Percentiles rank a stretch among this genome's conserved stretches.
phyloP scores from a whole-genome alignment of 1,140 invertebrate genomes.

The Drosophila kepulauana region DNA sequence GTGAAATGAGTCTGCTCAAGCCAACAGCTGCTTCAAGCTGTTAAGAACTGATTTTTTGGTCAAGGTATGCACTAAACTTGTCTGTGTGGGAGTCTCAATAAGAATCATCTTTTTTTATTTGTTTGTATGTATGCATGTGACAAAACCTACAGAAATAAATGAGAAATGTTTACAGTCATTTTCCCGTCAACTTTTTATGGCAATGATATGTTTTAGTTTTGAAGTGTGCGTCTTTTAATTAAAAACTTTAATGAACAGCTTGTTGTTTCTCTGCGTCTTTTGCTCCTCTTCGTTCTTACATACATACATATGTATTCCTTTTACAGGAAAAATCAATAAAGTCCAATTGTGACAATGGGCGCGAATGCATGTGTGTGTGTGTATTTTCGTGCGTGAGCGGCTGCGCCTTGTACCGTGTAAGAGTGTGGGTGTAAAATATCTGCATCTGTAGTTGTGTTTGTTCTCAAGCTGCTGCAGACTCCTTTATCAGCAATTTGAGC shows the following conservation, averaged over 20 bases:
- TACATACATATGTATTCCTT: constrained; percentile 46
- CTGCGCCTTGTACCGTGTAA: constrained; percentile 34
- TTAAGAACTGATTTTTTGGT: constrained; percentile 54
- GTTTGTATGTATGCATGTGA: constrained; percentile 45
- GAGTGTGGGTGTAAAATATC: constrained; percentile 44
- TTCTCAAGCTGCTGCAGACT: constrained; percentile 43
- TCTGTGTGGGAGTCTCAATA: constrained; percentile 73
- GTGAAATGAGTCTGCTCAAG: constrained; percentile 50
- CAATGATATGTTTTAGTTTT: constrained; percentile 20
- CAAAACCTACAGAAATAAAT: constrained; percentile 53
- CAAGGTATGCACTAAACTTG: constrained; percentile 58
- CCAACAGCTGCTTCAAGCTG: constrained; percentile 39
- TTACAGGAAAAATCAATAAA: constrained; percentile 81
- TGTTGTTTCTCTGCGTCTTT: constrained; percentile 26
- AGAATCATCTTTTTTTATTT: constrained; percentile 58
- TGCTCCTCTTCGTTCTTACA: constrained; percentile 23
- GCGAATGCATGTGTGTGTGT: constrained; percentile 34
- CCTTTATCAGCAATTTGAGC: constrained; percentile 62
- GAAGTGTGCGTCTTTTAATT: constrained; percentile 30
- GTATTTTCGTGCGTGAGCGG: constrained; percentile 32
- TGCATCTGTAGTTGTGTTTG: constrained; percentile 19
- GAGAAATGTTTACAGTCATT: constrained; percentile 46
- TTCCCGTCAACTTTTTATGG: constrained; percentile 14
- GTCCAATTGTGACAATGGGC: constrained; percentile 63
- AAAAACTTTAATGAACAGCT: constrained; percentile 32